Conservation (phyloP, 2,888 invertebrate genomes). For the Drosophila limbata region DNA sequence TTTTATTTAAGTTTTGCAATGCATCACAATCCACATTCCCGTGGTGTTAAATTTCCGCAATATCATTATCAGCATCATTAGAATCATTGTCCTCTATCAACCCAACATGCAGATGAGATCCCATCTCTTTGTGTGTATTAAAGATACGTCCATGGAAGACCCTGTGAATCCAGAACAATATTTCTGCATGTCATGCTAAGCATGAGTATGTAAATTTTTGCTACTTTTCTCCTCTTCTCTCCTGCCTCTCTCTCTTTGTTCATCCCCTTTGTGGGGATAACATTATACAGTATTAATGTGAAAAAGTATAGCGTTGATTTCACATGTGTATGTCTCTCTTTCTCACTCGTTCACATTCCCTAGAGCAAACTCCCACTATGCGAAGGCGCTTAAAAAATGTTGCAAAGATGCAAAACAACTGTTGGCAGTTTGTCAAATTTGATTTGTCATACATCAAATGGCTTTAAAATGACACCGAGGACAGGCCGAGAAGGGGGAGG, state of each 20-base stretch:
- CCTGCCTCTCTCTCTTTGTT: neutral
- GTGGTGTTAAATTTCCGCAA: conserved; percentile 41
- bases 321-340: conserved; percentile 50
- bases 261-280: conserved; percentile 14
- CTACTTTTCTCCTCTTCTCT: conserved; percentile 15
- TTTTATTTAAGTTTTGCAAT: conserved; percentile 46
- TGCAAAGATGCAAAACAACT: conserved; percentile 79
- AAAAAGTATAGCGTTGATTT: conserved; percentile 74
- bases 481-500: conserved; percentile 32
- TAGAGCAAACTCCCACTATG: conserved; percentile 7
- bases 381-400: conserved; percentile 71
- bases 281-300: conserved; percentile 73
- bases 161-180: conserved; percentile 18
- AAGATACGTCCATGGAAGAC: conserved; percentile 16
- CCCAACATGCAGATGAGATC: conserved; percentile 6
- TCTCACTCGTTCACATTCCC: conserved; percentile 10
- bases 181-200: conserved; percentile 73
- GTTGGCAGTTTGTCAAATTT: conserved; percentile 82
- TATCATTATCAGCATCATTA: conserved; percentile 57
- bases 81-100: conserved; percentile 45
- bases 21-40: conserved; percentile 21
- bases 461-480: conserved; percentile 72
- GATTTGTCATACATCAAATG: conserved; percentile 81
- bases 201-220: conserved; percentile 78
- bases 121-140: conserved; percentile 22